Conservation (phyloP, 1,140 invertebrate genomes). For the Drosophila pruinosa region DNA sequence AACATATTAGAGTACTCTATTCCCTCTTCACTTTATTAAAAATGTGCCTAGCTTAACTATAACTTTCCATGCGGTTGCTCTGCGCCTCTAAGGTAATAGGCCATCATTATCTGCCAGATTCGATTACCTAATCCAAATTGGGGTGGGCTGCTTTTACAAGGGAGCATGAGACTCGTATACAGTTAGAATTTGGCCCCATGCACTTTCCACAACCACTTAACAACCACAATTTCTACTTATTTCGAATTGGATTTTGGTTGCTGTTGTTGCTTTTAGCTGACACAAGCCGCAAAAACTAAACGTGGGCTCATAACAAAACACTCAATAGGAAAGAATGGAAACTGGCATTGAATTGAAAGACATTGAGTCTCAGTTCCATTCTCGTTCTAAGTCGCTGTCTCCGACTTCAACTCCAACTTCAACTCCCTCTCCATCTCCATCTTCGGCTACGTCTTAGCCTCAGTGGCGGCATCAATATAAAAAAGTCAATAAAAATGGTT, state of each 20-base stretch:
- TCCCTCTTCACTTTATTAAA: background rate
- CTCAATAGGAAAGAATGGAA: constrained; percentile 27
- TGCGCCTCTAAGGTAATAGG: background rate
- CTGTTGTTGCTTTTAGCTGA: constrained; percentile 7
- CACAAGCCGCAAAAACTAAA: constrained; percentile 42
- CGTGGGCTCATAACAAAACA: constrained; percentile 45
- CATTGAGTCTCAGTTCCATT: constrained; percentile 17
- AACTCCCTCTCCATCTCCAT: background rate
- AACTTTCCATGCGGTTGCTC: background rate
- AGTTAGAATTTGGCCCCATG: constrained; percentile 36
- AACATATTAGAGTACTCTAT: too few relatives aligned
- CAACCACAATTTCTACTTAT: constrained; percentile 51
- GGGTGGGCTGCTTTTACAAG: background rate
- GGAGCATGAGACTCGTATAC: background rate
- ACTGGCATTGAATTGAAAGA: constrained; percentile 27
- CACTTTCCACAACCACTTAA: constrained; percentile 41
- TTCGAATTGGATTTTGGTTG: constrained; percentile 42
- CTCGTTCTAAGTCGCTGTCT: background rate
- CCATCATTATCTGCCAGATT: background rate
- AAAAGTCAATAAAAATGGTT: constrained; percentile 80
- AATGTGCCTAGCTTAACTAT: background rate
- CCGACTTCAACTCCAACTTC: background rate
- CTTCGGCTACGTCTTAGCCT: constrained; percentile 5
- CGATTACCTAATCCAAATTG: constrained; percentile 4
- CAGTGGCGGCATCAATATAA: constrained; percentile 64